Evolutionary conservation across 1,140 invertebrate species (phyloP), one percentile per base, ranked within the genome.

Genomic region (Eurosta solidaginis): DNA sequence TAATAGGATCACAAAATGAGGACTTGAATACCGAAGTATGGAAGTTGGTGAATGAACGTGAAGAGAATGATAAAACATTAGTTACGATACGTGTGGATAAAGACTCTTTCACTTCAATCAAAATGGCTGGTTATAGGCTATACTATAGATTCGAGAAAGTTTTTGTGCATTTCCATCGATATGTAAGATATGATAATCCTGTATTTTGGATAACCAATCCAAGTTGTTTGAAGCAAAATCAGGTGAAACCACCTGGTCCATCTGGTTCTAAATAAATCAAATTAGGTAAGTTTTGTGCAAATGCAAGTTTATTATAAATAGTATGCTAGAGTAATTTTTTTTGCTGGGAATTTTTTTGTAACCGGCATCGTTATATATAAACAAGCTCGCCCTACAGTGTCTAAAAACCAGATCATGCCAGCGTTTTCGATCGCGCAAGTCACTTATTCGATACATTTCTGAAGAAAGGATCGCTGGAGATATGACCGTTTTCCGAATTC

Each of bases 201-300:
- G 22, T n/a, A 14, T 68, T 68, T 40, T 68, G 59, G 59, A 68
- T 68, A 40, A 68, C 59, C 12, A 68, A 68, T 36, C 59, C 59
- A 5, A 68, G 59, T 40, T 68, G 59, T 40, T 33, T 40, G 17
- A 68, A 68, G 22, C 59, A 68, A 68, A 68, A 68, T 68, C 59
- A 68, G 59, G 59, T 68, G 29, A 68, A 68, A 68, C 59, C 59
- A 68, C 59, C 59, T 68, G 59, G 59, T 22, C 59, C 59, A 36
- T 17, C 59, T 20, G 40, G 14, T 68, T 29, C 59, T 40, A n/a
- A 20, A 20, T 68, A 68, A 68, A 22, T 40, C 7, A 20, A 40
- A 63, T n/a, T 36, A 22, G 49, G 49, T 52, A 17, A 22, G 49
- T 20, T n/a, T 17, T 17, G 4, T 17, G n/a, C n/a, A n/a, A n/a